These are phyloP conservation scores for Bufotes viridis DNA, from an alignment of 2,797 vertebrate genomes.

Conservation along the genomic window DNA sequence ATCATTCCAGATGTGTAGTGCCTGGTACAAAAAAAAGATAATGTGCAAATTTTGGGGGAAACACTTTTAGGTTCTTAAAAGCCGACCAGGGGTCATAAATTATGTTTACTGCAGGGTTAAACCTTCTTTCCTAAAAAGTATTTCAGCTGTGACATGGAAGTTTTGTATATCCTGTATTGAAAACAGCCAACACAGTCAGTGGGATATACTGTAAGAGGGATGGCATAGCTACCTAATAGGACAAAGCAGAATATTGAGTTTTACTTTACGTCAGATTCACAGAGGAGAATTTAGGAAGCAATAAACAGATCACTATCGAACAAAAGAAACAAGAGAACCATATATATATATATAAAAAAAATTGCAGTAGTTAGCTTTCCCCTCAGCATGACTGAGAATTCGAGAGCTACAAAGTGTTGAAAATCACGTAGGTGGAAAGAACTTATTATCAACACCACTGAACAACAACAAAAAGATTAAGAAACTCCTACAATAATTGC, in stretches of 20 bases:
- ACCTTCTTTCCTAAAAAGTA: conserved; percentile 23
- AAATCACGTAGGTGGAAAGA: conserved; percentile 62
- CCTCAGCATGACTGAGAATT: conserved; percentile 46
- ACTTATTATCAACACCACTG: conserved; percentile 59
- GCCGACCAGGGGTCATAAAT: conserved; percentile 21
- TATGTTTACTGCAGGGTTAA: conserved; percentile 18
- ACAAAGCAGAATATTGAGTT: conserved; percentile 15
- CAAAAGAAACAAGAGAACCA: conserved; percentile 21
- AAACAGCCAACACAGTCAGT: neutral
- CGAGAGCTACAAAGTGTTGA: conserved; percentile 57
- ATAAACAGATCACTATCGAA: conserved; percentile 41
- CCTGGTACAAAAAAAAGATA: conserved; percentile 10
- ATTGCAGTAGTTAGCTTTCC: conserved; percentile 40
- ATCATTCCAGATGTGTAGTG: conserved; percentile 28
- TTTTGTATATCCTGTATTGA: conserved; percentile 2
- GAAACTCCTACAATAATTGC: conserved; percentile 57
- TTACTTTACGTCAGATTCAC: conserved; percentile 30
- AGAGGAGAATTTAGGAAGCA: conserved; percentile 14
- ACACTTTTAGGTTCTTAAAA: conserved; percentile 35
- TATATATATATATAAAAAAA: conserved; percentile 21
- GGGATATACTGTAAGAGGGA: neutral
- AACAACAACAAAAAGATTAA: conserved; percentile 63
- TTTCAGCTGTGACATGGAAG: conserved; percentile 28
- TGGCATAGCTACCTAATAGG: neutral
- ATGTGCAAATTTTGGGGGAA: conserved; percentile 8